Percentiles rank a stretch among this genome's conserved stretches.
These are phyloP conservation scores for Taenioides sp. DNA, from an alignment of 2,797 vertebrate species.

Conservation along the genomic window DNA sequence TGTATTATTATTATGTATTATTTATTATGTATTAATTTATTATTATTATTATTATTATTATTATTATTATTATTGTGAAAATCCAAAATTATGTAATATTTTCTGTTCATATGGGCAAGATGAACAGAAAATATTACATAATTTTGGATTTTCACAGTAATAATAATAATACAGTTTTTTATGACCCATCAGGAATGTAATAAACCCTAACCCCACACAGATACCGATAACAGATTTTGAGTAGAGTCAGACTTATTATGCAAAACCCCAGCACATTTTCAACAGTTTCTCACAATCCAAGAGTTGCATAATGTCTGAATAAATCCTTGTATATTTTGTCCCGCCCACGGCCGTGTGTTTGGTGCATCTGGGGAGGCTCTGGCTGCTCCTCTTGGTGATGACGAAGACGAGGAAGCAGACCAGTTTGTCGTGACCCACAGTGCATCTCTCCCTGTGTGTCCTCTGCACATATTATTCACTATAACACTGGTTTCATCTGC, in stretches of 20 bases:
- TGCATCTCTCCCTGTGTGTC: conserved; percentile 36
- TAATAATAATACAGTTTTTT: no score
- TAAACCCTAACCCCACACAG: no score
- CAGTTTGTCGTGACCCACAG: conserved; percentile 41
- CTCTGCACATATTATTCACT: conserved; percentile 51
- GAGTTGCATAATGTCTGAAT: conserved; percentile 23
- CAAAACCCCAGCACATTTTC: neutral
- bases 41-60: no score
- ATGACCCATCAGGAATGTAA: no score
- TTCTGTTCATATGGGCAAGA: no score
- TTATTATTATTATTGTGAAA: no score
- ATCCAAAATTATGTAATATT: no score
- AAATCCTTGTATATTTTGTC: conserved; percentile 31
- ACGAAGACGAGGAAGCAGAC: conserved; percentile 33
- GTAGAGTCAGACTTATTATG: neutral
- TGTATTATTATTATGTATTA: no score
- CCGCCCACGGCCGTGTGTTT: conserved; percentile 58
- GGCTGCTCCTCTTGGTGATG: conserved; percentile 62
- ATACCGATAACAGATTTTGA: neutral
- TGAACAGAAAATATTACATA: no score
- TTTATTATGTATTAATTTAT: no score
- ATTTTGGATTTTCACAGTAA: no score
- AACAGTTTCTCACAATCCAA: neutral
- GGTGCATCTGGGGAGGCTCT: conserved; percentile 40
- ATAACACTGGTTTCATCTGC: conserved; percentile 57